phyloP scores from a whole-genome alignment of 1,140 invertebrate species.

The Lineus longissimus region DNA sequence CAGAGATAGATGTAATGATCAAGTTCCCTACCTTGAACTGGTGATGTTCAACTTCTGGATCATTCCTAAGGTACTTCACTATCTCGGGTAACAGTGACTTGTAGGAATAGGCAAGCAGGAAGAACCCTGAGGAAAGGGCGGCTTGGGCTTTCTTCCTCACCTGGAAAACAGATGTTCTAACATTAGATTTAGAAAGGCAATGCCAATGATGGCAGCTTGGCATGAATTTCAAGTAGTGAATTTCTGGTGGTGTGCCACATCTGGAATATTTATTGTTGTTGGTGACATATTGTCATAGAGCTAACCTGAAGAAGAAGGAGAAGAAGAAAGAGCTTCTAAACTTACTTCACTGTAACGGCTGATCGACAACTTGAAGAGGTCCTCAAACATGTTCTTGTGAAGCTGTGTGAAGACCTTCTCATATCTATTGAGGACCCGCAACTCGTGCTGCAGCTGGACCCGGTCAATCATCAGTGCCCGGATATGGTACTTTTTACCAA shows the following conservation, averaged over 20 bases:
- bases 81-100: conserved; percentile 60
- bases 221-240: too few relatives aligned
- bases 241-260: too few relatives aligned
- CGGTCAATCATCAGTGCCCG: conserved; percentile 64
- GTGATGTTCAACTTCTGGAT: conserved; percentile 62
- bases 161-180: conserved; percentile 40
- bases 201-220: too few relatives aligned
- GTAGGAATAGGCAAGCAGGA: conserved; percentile 63
- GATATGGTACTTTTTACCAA: conserved; percentile 61
- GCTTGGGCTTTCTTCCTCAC: conserved; percentile 64
- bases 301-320: conserved; percentile 12
- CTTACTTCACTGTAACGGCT: conserved; percentile 68
- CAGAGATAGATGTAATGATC: too few relatives aligned
- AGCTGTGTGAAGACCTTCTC: conserved; percentile 51
- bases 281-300: too few relatives aligned
- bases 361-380: conserved; percentile 64
- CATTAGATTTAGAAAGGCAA: not conserved
- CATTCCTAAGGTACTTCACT: conserved; percentile 59
- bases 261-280: too few relatives aligned
- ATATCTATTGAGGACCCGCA: conserved; percentile 40
- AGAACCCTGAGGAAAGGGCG: conserved; percentile 57
- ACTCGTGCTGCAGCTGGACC: conserved; percentile 66
- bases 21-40: conserved; percentile 63
- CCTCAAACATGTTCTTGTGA: conserved; percentile 62
- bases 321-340: conserved; percentile 15